Conservation (phyloP, 2,888 invertebrate species). For the Drosophila siamana region DNA sequence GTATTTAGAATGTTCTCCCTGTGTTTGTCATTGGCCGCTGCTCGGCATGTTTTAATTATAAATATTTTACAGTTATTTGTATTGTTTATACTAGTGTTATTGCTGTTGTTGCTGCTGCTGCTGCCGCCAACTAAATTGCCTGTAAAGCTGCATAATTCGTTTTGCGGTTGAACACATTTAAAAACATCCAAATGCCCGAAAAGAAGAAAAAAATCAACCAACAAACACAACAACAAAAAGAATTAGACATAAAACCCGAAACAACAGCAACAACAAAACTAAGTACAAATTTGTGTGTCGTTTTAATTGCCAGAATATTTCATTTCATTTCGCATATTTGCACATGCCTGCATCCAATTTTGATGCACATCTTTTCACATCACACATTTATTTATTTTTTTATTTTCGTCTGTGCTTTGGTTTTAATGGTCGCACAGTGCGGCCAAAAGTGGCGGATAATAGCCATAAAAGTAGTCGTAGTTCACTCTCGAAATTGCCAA, state of each 20-base stretch:
- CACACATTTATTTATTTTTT: slow-evolving; percentile 8
- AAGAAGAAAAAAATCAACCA: neutral
- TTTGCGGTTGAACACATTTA: slow-evolving; percentile 66
- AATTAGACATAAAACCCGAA: neutral
- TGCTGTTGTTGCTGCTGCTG: slow-evolving; percentile 24
- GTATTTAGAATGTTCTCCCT: slow-evolving; percentile 23
- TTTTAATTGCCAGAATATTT: slow-evolving; percentile 73
- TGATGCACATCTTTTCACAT: slow-evolving; percentile 33
- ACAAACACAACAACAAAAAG: slow-evolving; percentile 4
- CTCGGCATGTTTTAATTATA: slow-evolving; percentile 39
- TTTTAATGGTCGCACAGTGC: slow-evolving; percentile 29
- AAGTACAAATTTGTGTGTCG: slow-evolving; percentile 41
- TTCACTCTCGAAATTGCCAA: neutral
- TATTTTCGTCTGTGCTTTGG: slow-evolving; percentile 20
- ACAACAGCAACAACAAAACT: slow-evolving; percentile 11
- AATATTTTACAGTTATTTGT: slow-evolving; percentile 43
- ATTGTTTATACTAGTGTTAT: slow-evolving; percentile 16
- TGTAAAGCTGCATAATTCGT: slow-evolving; percentile 65
- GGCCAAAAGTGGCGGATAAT: neutral
- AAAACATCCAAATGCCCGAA: slow-evolving; percentile 14
- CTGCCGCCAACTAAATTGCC: slow-evolving; percentile 40
- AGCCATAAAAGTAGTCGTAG: neutral
- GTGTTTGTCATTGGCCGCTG: neutral
- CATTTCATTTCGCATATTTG: slow-evolving; percentile 54
- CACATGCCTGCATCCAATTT: slow-evolving; percentile 40